Evolutionary conservation across 2,888 invertebrate genomes (phyloP).

Genomic region (Harpalus rufipes): DNA sequence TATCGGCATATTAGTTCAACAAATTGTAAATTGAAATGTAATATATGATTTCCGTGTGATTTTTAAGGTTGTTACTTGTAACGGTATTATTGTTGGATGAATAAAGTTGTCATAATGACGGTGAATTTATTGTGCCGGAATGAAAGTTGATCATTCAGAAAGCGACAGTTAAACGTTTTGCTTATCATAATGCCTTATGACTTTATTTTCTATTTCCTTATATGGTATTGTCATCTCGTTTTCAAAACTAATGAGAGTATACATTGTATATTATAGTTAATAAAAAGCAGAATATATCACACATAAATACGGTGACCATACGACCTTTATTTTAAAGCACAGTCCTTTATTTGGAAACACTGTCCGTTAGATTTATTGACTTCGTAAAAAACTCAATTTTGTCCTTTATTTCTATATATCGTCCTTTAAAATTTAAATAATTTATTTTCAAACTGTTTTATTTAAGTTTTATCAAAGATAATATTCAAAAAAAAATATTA

Average conservation of each 20-base stretch:
- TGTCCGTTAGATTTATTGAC: no score
- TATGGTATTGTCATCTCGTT: conserved; percentile 24
- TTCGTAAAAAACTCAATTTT: no score
- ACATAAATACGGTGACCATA: no score
- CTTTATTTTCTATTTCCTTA: conserved; percentile 49
- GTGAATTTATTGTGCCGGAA: conserved; percentile 52
- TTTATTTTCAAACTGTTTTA: no score
- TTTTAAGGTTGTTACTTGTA: neutral
- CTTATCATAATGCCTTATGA: conserved; percentile 49
- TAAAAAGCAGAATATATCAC: neutral
- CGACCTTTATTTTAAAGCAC: no score
- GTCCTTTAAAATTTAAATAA: no score
- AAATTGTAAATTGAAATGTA: no score
- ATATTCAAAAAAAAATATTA: no score
- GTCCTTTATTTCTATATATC: no score
- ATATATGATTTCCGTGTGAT: neutral
- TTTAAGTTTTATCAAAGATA: no score
- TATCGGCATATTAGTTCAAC: no score
- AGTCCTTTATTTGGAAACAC: no score
- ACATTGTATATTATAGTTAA: neutral
- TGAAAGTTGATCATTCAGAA: conserved; percentile 57
- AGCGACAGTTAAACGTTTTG: conserved; percentile 53
- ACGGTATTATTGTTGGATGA: conserved; percentile 12
- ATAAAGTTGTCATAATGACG: conserved; percentile 24
- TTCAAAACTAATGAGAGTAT: neutral